A percentile compares a stretch with the other conserved stretches of the same genome.
These are phyloP conservation scores for Chelonus insularis DNA, from an alignment of 1,140 invertebrate species.

Conservation along the genomic window DNA sequence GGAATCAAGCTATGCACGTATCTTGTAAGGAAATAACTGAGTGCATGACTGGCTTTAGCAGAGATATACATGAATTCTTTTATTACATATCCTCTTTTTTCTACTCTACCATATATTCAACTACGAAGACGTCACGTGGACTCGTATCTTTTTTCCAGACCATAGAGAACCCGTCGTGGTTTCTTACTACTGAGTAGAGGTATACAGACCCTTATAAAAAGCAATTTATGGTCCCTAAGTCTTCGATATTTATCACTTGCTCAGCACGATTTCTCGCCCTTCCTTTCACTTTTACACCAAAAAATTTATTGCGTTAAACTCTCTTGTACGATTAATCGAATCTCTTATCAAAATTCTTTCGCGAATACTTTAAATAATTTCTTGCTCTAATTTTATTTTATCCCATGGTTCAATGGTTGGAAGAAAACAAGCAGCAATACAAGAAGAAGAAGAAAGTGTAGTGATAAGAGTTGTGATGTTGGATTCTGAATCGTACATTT, in stretches of 20 bases:
- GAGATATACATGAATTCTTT: slow-evolving; percentile 7
- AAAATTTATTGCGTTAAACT: slow-evolving; percentile 6
- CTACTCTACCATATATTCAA: background rate
- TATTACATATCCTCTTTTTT: background rate
- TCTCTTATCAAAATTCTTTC: slow-evolving; percentile 3
- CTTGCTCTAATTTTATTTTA: too few species aligned
- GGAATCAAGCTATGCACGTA: slow-evolving; percentile 7
- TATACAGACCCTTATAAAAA: background rate
- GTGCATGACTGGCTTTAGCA: slow-evolving; percentile 5
- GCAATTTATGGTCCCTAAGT: slow-evolving; percentile 7
- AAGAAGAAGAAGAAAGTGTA: too few species aligned
- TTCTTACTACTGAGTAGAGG: too few species aligned
- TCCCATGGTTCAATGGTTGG: too few species aligned
- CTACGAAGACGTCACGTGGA: too few species aligned
- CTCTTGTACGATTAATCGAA: background rate
- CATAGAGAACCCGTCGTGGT: background rate
- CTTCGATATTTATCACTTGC: slow-evolving; percentile 5
- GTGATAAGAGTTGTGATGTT: too few species aligned
- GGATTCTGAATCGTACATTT: too few species aligned
- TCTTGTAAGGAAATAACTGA: slow-evolving; percentile 1
- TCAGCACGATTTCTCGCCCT: background rate
- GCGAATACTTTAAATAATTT: too few species aligned
- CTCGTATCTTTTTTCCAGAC: background rate
- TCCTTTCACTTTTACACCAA: background rate
- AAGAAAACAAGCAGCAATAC: too few species aligned